phyloP scores from a whole-genome alignment of 2,113 vertebrate genomes.

The Ellobius talpinus region DNA sequence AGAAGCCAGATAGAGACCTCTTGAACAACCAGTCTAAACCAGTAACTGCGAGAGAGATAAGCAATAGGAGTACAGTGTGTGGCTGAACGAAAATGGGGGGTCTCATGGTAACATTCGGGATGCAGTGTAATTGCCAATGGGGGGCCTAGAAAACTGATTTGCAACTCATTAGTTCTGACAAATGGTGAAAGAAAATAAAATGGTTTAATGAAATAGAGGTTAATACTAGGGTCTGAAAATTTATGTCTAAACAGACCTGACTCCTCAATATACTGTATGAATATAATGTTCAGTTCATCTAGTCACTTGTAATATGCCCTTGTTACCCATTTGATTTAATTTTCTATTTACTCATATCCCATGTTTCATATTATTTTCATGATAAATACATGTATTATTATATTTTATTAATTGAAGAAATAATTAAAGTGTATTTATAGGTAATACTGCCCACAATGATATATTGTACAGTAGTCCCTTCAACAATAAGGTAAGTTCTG shows the following conservation, averaged over 20 bases:
- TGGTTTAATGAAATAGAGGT: neutral
- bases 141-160: neutral
- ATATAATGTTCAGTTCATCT: neutral
- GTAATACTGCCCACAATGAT: slow-evolving; percentile 61
- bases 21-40: neutral
- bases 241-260: neutral
- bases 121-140: neutral
- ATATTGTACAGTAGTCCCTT: slow-evolving; percentile 30
- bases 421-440: slow-evolving; percentile 56
- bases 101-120: neutral
- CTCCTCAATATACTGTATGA: neutral
- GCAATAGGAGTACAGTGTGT: fast-evolving
- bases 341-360: neutral
- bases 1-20: neutral
- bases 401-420: neutral
- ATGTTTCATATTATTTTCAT: neutral
- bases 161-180: no score
- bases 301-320: neutral
- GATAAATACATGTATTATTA: slow-evolving; percentile 6
- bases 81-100: neutral
- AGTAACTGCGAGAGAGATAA: neutral
- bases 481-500: slow-evolving; percentile 58
- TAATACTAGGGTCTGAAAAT: neutral
- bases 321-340: neutral
- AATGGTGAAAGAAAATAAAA: neutral